Evolutionary conservation across 2,888 invertebrate genomes (phyloP).

Genomic region (Hirtodrosophila cameraria): DNA sequence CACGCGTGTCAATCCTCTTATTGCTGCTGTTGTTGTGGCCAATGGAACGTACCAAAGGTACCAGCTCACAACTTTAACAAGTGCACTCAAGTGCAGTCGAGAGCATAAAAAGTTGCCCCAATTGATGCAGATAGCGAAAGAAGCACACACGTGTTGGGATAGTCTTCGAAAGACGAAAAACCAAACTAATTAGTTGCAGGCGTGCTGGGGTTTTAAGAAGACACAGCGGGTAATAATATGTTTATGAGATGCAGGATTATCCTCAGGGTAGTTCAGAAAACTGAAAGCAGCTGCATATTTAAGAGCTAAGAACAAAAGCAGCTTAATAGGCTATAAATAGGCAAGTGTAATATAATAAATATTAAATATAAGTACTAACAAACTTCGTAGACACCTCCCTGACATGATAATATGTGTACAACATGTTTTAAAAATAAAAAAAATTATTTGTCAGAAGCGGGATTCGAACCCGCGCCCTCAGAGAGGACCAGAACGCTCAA

Average conservation of each 20-base stretch:
- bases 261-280: conserved; percentile 2
- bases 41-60: conserved; percentile 58
- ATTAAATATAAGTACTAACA: neutral
- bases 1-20: conserved; percentile 54
- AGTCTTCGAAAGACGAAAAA: conserved; percentile 16
- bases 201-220: conserved; percentile 38
- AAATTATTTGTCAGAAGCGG: conserved; percentile 56
- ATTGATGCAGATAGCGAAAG: conserved; percentile 18
- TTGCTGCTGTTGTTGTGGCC: conserved; percentile 32
- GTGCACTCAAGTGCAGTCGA: conserved; percentile 64
- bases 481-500: conserved; percentile 71
- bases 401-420: too few relatives aligned
- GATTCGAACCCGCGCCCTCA: conserved; percentile 75
- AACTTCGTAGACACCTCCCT: too few relatives aligned
- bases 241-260: conserved; percentile 30
- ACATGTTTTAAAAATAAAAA: conserved; percentile 14
- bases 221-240: conserved; percentile 21
- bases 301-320: too few relatives aligned
- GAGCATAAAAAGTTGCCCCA: conserved; percentile 34
- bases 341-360: neutral
- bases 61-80: conserved; percentile 61
- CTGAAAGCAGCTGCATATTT: conserved; percentile 23
- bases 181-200: conserved; percentile 61
- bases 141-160: conserved; percentile 32
- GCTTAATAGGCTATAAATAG: too few relatives aligned